These are phyloP conservation scores for Pseudorhiza aurosa DNA, from an alignment of 30 jellyfish, hydroid and myxozoan genomes.

Conservation along the genomic window DNA sequence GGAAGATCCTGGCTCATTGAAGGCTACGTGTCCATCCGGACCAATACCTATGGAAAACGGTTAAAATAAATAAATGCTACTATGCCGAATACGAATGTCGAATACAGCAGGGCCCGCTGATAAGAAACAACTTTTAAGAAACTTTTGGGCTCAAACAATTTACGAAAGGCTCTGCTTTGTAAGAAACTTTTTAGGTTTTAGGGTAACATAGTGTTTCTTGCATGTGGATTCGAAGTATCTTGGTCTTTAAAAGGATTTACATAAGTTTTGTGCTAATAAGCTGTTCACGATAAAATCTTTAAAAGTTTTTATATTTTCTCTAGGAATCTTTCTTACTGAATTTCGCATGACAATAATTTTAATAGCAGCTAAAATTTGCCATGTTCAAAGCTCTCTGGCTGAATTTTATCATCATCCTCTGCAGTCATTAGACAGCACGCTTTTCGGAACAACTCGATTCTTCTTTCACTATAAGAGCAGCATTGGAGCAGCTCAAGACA, in stretches of 20 bases:
- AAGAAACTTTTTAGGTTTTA: neutral
- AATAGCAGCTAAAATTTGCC: neutral
- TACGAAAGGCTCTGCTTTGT: no score
- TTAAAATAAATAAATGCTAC: no score
- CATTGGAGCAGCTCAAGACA: no score
- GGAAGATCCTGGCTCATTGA: conserved; percentile 98
- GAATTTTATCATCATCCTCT: neutral
- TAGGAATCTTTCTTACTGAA: neutral
- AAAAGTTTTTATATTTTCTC: no score
- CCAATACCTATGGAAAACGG: conserved; percentile 86
- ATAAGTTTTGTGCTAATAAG: neutral
- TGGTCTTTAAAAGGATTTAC: neutral
- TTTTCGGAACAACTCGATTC: no score
- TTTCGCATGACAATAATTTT: neutral
- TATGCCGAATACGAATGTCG: no score
- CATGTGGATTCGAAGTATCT: neutral
- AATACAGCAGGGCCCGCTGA: neutral
- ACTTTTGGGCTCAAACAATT: neutral
- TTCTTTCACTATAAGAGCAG: no score
- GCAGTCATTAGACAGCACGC: no score
- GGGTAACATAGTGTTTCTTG: neutral
- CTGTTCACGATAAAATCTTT: neutral
- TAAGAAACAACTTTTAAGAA: neutral
- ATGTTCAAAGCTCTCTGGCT: neutral
- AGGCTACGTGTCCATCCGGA: conserved; percentile 98